A percentile compares a stretch with the other conserved stretches of the same genome.
Evolutionary conservation across 2,797 vertebrate genomes (phyloP).

Genomic region (Anisognathus igniventris): DNA sequence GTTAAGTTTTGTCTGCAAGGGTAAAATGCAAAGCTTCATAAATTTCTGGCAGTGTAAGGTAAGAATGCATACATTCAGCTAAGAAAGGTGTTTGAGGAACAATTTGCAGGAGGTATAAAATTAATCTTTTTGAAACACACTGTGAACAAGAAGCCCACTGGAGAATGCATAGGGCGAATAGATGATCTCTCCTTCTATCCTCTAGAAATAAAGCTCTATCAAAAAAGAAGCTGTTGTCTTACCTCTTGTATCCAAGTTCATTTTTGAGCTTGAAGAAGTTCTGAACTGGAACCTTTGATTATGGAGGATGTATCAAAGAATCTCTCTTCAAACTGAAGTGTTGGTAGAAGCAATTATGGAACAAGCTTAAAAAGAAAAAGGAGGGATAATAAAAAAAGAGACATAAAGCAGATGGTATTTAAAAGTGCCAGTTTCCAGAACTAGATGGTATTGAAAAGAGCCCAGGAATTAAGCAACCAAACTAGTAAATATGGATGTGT

Average conservation of each 20-base stretch:
- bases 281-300: neutral
- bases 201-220: neutral
- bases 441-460: neutral
- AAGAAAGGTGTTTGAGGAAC: neutral
- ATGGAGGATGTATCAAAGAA: neutral
- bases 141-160: neutral
- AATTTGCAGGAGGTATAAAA: neutral
- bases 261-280: neutral
- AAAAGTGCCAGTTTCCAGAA: neutral
- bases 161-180: neutral
- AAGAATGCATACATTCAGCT: neutral
- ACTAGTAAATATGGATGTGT: neutral
- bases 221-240: neutral
- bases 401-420: neutral
- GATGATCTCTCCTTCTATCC: neutral
- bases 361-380: neutral
- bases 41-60: neutral
- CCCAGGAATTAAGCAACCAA: neutral
- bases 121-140: neutral
- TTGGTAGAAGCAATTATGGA: neutral
- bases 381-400: neutral
- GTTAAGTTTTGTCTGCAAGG: neutral
- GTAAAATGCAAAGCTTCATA: neutral
- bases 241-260: neutral
- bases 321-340: neutral